These are phyloP conservation scores for Tapirus terrestris DNA, from an alignment of 2,113 vertebrate species.

Conservation along the genomic window DNA sequence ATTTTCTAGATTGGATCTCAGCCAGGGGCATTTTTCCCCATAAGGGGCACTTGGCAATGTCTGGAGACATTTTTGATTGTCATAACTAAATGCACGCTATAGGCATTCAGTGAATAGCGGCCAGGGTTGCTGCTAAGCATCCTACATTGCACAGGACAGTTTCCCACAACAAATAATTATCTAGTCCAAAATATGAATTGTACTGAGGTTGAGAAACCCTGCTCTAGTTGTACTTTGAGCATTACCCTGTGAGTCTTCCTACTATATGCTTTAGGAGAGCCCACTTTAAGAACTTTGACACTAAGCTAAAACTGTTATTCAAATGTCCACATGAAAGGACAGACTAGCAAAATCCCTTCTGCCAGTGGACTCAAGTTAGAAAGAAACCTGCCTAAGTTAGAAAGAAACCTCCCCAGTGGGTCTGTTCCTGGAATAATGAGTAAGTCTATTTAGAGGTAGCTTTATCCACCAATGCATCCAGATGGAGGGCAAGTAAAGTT, in stretches of 20 bases:
- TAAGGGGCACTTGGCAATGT: not conserved
- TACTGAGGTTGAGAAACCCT: not conserved
- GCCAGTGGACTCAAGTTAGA: not conserved
- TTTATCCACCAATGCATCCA: not conserved
- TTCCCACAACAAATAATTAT: not conserved
- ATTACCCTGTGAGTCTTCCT: not conserved
- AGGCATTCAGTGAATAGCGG: not conserved
- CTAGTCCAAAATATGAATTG: not conserved
- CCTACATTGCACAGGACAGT: not conserved
- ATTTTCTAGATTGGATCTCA: not conserved
- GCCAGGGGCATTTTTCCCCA: not conserved
- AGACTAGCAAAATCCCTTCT: slow-evolving; percentile 40
- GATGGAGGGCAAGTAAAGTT: not conserved
- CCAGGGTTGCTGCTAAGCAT: not conserved
- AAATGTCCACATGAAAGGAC: not conserved
- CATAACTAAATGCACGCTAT: not conserved
- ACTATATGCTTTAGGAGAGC: not conserved
- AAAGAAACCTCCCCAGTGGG: not conserved
- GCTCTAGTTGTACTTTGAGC: not conserved
- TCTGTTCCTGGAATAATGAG: not conserved
- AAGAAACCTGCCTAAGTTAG: not conserved
- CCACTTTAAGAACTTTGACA: not conserved
- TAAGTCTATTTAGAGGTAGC: not conserved
- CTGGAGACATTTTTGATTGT: not conserved
- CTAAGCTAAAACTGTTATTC: not conserved